A percentile compares a stretch with the other conserved stretches of the same genome.
Conservation (phyloP, 2,888 invertebrate genomes). For the Rhingia campestris region DNA sequence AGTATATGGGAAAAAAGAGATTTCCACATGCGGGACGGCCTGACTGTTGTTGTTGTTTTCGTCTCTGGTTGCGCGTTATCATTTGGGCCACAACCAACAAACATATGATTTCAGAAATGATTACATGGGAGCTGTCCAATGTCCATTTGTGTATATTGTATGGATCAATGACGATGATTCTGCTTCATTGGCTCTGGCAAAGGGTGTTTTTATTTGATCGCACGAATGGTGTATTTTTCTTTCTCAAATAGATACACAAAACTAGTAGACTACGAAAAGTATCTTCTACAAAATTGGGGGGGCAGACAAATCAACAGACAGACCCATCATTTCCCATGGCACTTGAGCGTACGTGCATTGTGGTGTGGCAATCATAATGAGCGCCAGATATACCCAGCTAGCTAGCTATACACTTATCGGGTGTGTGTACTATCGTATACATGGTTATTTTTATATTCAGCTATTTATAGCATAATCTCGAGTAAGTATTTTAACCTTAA, state of each 20-base stretch:
- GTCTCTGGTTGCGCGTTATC: conserved; percentile 39
- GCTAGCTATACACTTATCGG: conserved; percentile 13
- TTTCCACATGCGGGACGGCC: conserved; percentile 22
- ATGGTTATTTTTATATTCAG: conserved; percentile 42
- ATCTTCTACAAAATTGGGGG: conserved; percentile 1
- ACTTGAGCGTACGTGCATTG: background rate
- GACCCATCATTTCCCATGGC: conserved; percentile 13
- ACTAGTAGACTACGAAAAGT: background rate
- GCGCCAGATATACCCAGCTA: background rate
- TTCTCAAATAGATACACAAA: no score
- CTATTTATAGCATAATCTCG: conserved; percentile 42
- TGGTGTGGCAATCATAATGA: conserved; percentile 28
- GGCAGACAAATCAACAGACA: background rate
- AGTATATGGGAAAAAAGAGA: background rate
- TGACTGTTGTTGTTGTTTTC: conserved; percentile 43
- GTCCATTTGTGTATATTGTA: conserved; percentile 15
- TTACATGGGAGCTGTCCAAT: no score
- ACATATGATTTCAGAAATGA: conserved; percentile 46
- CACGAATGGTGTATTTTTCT: no score
- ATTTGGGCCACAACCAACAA: conserved; percentile 63
- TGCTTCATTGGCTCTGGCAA: conserved; percentile 4
- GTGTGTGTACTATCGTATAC: background rate
- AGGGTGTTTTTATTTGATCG: background rate
- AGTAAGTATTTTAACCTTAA: conserved; percentile 51
- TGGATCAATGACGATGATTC: conserved; percentile 58